A percentile compares a stretch with the other conserved stretches of the same genome.
Conservation (phyloP, 2,797 vertebrate genomes). For the Platalea minor region DNA sequence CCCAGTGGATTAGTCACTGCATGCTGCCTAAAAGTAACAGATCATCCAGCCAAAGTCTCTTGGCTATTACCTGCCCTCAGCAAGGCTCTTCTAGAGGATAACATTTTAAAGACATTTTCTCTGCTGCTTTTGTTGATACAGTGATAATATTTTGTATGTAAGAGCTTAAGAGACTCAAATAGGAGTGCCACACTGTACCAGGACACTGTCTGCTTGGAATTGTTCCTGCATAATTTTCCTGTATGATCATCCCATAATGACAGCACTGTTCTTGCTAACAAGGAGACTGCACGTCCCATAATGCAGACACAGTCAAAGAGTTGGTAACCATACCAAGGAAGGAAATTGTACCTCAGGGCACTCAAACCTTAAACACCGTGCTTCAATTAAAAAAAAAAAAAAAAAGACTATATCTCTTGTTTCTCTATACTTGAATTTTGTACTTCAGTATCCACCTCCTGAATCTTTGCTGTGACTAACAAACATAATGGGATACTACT, state of each 20-base stretch:
- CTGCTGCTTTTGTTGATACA: slow-evolving; percentile 8
- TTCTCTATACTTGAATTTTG: neutral
- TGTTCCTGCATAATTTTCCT: neutral
- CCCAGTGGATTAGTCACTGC: slow-evolving; percentile 59
- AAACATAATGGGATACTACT: too few species aligned
- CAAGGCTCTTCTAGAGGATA: neutral
- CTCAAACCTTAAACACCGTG: neutral
- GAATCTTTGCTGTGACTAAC: neutral
- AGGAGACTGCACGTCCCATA: neutral
- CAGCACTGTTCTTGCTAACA: neutral
- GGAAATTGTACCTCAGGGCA: neutral
- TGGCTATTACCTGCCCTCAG: slow-evolving; percentile 25
- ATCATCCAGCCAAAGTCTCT: slow-evolving; percentile 46
- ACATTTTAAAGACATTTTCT: neutral
- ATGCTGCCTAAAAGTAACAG: slow-evolving; percentile 40
- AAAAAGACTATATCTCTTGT: neutral
- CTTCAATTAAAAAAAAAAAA: neutral
- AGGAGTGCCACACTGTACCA: neutral
- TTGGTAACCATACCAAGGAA: neutral
- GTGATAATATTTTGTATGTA: neutral
- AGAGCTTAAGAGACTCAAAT: neutral
- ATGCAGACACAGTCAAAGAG: neutral
- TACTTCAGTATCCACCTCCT: neutral
- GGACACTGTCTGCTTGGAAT: neutral
- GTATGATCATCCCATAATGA: neutral